Percentiles rank a stretch among this genome's conserved stretches.
Evolutionary conservation across 2,113 vertebrate genomes (phyloP).

Genomic region (Alouatta palliata): DNA sequence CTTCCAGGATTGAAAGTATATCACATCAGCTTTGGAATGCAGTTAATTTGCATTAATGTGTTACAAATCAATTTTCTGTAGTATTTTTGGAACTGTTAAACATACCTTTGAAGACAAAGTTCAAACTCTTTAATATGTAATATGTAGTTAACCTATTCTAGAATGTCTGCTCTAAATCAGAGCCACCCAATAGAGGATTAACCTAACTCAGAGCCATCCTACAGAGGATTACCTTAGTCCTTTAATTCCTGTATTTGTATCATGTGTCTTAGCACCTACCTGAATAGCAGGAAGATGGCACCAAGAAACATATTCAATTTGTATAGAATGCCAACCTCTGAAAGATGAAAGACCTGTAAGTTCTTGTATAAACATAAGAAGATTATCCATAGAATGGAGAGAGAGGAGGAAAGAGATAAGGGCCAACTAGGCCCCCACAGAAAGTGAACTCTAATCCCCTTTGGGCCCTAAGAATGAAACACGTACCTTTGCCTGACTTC

Average conservation of each 20-base stretch:
- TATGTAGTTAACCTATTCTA: background rate
- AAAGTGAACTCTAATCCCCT: background rate
- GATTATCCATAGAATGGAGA: background rate
- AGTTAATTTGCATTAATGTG: constrained; percentile 35
- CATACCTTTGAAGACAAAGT: background rate
- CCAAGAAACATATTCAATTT: background rate
- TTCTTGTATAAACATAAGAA: background rate
- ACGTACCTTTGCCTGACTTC: background rate
- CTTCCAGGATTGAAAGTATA: background rate
- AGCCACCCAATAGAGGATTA: background rate
- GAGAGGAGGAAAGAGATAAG: background rate
- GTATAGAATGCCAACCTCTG: background rate
- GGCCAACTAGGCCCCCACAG: background rate
- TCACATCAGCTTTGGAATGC: background rate
- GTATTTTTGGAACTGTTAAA: constrained; percentile 36
- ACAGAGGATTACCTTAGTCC: background rate
- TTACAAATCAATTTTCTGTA: background rate
- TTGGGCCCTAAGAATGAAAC: background rate
- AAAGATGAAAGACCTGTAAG: background rate
- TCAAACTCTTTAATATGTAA: background rate
- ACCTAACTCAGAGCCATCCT: too few species aligned
- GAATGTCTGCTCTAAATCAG: background rate
- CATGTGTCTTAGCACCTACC: background rate
- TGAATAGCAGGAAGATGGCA: background rate
- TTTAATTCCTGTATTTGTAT: background rate